Percentiles rank a stretch among this genome's conserved stretches.
phyloP scores from a whole-genome alignment of 2,797 vertebrate genomes.

The Alauda arvensis region DNA sequence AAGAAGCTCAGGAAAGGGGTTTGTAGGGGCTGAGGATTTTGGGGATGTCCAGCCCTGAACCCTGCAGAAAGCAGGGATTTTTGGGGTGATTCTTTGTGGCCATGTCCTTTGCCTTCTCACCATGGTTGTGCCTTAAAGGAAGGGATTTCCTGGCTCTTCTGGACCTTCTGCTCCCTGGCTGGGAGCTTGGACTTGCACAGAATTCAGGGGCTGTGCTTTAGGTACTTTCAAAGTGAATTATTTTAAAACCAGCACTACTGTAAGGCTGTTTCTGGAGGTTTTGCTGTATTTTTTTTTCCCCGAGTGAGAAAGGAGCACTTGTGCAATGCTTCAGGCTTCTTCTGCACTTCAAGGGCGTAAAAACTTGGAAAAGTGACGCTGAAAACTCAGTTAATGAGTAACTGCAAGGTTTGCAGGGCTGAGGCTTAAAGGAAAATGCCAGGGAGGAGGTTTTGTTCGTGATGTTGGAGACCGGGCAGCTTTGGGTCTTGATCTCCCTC shows the following conservation, averaged over 20 bases:
- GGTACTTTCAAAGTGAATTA: neutral
- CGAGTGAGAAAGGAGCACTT: neutral
- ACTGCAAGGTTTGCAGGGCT: neutral
- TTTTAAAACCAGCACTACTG: fast-evolving
- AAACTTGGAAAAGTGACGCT: neutral
- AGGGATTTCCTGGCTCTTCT: neutral
- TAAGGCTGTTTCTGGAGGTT: neutral
- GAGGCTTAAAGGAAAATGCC: neutral
- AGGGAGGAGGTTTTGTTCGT: neutral
- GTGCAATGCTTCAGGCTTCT: neutral
- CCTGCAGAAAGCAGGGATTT: neutral
- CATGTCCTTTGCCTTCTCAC: neutral
- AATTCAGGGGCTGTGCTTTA: neutral
- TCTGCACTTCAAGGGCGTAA: neutral
- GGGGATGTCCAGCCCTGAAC: neutral
- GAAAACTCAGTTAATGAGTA: neutral
- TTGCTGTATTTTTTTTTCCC: neutral
- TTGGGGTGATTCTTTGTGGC: neutral
- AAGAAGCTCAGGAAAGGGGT: neutral
- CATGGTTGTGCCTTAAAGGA: neutral
- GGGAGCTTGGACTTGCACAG: neutral
- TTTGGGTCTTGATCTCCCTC: neutral
- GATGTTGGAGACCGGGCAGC: neutral
- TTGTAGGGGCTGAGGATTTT: neutral
- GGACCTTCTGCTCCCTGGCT: neutral